Evolutionary conservation across 2,113 vertebrate genomes (phyloP).

Genomic region (Syngnathus typhle): DNA sequence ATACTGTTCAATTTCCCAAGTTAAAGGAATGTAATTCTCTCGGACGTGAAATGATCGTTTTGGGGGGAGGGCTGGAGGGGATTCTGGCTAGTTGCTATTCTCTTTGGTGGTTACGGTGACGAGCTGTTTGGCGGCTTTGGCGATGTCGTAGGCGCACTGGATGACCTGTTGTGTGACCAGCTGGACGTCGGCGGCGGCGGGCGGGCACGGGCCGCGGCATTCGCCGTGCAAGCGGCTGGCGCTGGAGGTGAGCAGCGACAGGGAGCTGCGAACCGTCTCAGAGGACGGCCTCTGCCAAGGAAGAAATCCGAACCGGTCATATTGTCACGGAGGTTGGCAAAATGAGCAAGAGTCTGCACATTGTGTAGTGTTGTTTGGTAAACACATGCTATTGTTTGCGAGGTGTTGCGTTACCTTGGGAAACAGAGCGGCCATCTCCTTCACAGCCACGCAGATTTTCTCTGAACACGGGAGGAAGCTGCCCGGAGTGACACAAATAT

Average conservation of each 20-base stretch:
- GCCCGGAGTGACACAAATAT: constrained; percentile 24
- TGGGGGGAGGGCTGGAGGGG: not conserved
- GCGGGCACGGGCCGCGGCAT: constrained; percentile 83
- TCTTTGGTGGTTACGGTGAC: constrained; percentile 99
- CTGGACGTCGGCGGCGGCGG: constrained; percentile 79
- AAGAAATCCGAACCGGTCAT: not conserved
- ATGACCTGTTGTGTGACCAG: constrained; percentile 98
- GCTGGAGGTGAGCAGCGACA: constrained; percentile 89
- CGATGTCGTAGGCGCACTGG: constrained; percentile 98
- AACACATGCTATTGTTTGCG: constrained; percentile 11
- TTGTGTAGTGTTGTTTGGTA: constrained; percentile 9
- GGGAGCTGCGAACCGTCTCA: constrained; percentile 83
- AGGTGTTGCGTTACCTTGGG: constrained; percentile 81
- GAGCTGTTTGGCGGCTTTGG: constrained; percentile 97
- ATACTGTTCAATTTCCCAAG: constrained; percentile 21
- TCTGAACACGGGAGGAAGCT: constrained; percentile 96
- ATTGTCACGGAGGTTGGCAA: too few relatives aligned
- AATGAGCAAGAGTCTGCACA: constrained; percentile 6
- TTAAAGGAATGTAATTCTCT: constrained; percentile 23
- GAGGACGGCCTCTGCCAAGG: constrained; percentile 82
- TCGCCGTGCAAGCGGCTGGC: constrained; percentile 89
- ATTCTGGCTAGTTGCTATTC: constrained; percentile 82
- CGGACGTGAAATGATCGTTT: not conserved
- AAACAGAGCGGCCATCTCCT: constrained; percentile 94
- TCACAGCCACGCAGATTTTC: constrained; percentile 92